phyloP scores from a whole-genome alignment of 37 sponge, comb jelly and placozoan species.

The Crambe crambe region DNA sequence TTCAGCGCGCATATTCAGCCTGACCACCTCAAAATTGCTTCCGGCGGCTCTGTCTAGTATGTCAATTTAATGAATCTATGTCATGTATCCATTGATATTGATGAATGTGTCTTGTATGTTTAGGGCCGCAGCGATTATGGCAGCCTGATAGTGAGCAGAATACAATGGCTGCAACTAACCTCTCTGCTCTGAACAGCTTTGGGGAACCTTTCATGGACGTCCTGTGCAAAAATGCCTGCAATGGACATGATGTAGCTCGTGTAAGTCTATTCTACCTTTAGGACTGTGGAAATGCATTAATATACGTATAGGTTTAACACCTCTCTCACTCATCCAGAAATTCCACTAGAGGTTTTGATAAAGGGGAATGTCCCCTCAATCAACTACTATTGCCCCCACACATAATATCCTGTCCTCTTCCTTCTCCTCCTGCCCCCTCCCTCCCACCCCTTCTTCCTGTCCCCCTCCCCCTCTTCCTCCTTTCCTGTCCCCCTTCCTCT shows the following conservation, averaged over 20 bases:
- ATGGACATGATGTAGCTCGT: slow-evolving; percentile 77
- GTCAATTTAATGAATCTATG: too few relatives aligned
- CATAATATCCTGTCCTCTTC: neutral
- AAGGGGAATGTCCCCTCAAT: neutral
- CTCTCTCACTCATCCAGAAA: too few relatives aligned
- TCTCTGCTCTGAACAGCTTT: slow-evolving; percentile 65
- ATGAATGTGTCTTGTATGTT: too few relatives aligned
- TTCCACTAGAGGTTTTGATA: too few relatives aligned
- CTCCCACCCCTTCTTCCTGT: neutral
- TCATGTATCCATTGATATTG: too few relatives aligned
- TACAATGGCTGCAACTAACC: slow-evolving; percentile 33
- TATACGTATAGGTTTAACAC: too few relatives aligned
- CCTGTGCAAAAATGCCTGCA: slow-evolving; percentile 89
- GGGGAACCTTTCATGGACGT: slow-evolving; percentile 90
- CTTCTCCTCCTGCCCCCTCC: slow-evolving; percentile 1
- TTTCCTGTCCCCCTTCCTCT: neutral
- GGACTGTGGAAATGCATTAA: neutral
- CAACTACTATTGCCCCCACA: neutral
- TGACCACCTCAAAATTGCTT: too few relatives aligned
- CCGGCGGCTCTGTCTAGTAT: too few relatives aligned
- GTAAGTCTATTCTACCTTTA: too few relatives aligned
- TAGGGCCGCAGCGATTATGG: slow-evolving; percentile 14
- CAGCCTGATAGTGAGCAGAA: slow-evolving; percentile 32
- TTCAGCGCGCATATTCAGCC: too few relatives aligned
- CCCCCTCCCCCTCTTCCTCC: slow-evolving; percentile 8